A percentile compares a stretch with the other conserved stretches of the same genome.
Evolutionary conservation across 2,113 vertebrate species (phyloP).

Genomic region (Centropus unirufus): DNA sequence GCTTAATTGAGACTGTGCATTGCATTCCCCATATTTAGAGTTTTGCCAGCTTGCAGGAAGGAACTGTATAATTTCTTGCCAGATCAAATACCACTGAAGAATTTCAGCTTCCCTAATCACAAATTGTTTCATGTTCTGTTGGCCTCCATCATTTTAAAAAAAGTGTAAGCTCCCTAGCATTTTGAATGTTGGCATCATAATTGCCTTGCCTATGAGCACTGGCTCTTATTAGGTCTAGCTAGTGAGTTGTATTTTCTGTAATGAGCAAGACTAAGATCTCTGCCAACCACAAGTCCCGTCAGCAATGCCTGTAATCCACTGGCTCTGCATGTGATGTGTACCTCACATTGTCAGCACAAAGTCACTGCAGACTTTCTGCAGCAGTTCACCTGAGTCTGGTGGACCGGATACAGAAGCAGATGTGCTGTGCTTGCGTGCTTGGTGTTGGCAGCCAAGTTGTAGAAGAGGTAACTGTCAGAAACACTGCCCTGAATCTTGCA

Average conservation of each 20-base stretch:
- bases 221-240: not conserved
- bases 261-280: not conserved
- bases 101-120: constrained; percentile 3
- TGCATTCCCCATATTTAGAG: not conserved
- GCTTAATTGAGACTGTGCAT: constrained; percentile 42
- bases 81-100: constrained; percentile 16
- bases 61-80: not conserved
- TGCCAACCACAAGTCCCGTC: not conserved
- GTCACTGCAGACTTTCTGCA: not conserved
- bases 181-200: not conserved
- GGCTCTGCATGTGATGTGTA: not conserved
- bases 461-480: not conserved
- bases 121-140: constrained; percentile 18
- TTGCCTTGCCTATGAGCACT: not conserved
- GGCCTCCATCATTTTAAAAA: not conserved
- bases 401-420: not conserved
- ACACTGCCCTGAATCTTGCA: not conserved
- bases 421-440: not conserved
- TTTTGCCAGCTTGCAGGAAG: constrained; percentile 51
- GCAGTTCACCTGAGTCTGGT: rapidly evolving
- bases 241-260: not conserved
- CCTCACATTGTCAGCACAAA: not conserved
- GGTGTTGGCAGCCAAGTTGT: not conserved
- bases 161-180: not conserved
- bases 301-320: not conserved